phyloP scores from a whole-genome alignment of 2,888 invertebrate species.

The Drosophila neutralis region DNA sequence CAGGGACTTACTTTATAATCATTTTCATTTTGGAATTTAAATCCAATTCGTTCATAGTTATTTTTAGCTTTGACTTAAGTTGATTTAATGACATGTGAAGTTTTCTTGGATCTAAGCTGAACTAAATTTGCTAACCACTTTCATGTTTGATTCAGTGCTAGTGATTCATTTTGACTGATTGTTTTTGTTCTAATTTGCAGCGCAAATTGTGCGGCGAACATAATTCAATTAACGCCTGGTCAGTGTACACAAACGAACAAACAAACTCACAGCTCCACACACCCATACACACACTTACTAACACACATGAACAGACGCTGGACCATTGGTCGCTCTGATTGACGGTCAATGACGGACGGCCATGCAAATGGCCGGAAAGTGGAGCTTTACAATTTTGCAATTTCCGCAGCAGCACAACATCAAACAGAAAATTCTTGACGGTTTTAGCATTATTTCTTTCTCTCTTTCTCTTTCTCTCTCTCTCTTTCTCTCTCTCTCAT shows the following conservation, averaged over 20 bases:
- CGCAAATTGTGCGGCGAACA: conserved; percentile 74
- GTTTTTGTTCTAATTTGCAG: conserved; percentile 40
- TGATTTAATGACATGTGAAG: neutral
- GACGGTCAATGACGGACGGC: conserved; percentile 29
- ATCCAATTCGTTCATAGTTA: neutral
- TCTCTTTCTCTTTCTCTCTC: conserved; percentile 4
- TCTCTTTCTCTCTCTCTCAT: neutral
- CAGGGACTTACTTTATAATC: neutral
- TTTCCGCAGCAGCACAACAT: conserved; percentile 73
- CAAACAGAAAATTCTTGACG: conserved; percentile 65
- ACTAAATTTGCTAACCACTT: conserved; percentile 15
- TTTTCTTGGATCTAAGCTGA: neutral
- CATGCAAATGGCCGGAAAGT: conserved; percentile 72
- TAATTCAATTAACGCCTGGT: conserved; percentile 76
- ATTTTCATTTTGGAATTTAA: neutral
- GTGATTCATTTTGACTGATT: conserved; percentile 36
- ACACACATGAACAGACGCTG: conserved; percentile 7
- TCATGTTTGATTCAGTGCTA: conserved; percentile 12
- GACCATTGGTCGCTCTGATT: conserved; percentile 32
- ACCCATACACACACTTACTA: conserved; percentile 11
- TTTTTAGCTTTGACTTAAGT: too few species aligned
- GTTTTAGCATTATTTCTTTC: conserved; percentile 17
- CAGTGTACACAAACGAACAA: conserved; percentile 42
- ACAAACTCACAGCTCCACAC: conserved; percentile 12
- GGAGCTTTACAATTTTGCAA: conserved; percentile 74